These are phyloP conservation scores for Stratiolaelaps scimitus DNA, from an alignment of 1,140 invertebrate species.

Conservation along the genomic window DNA sequence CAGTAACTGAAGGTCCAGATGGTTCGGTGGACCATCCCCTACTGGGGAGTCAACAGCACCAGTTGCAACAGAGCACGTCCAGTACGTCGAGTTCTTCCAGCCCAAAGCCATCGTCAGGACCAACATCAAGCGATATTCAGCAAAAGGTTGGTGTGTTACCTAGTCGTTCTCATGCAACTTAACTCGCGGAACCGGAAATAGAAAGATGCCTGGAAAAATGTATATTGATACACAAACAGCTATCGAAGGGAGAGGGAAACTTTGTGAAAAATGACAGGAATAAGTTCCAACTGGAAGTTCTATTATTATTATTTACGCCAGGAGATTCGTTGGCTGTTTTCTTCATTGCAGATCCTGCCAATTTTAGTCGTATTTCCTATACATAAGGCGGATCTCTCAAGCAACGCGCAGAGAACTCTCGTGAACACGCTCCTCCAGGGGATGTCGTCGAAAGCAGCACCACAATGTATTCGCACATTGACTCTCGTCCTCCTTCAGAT, in stretches of 20 bases:
- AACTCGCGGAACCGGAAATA: neutral
- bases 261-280: neutral
- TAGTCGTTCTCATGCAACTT: neutral
- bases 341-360: slow-evolving; percentile 2
- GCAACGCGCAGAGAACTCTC: slow-evolving; percentile 3
- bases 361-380: slow-evolving; percentile 21
- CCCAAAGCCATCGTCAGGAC: neutral
- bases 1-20: neutral
- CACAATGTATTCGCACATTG: slow-evolving; percentile 17
- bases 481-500: slow-evolving; percentile 16
- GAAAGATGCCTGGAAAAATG: too few species aligned
- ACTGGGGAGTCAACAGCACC: too few species aligned
- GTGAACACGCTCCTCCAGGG: slow-evolving; percentile 20
- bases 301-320: neutral
- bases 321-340: neutral
- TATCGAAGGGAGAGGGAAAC: too few species aligned
- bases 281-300: slow-evolving; percentile 4
- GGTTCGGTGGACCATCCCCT: too few species aligned
- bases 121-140: slow-evolving; percentile 21
- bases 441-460: slow-evolving; percentile 22
- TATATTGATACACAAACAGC: too few species aligned
- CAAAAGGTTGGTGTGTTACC: slow-evolving; percentile 7
- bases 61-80: too few species aligned
- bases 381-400: neutral
- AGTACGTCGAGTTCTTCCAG: too few species aligned